Evolutionary conservation across 2,888 invertebrate species (phyloP), one percentile per base, ranked within the genome.

Genomic region (Amphiduros pacificus): DNA sequence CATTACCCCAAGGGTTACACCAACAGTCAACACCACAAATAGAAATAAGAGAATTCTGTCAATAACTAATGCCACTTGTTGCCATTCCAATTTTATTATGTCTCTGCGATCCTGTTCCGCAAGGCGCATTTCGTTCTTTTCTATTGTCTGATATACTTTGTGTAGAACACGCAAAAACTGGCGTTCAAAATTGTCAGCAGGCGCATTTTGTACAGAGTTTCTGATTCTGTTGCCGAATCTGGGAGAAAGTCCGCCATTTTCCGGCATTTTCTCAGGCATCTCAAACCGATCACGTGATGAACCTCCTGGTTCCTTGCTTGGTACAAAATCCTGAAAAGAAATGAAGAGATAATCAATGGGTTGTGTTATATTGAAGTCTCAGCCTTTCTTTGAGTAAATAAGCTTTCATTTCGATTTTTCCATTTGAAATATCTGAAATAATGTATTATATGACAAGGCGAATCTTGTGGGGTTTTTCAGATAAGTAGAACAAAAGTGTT

Each of bases 41-140:
- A 84, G 76, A 63, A 84, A 78, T 29, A 86, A 75, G 20, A 86
- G 78, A 53, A 85, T 78, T 29, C 80, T 78, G 80, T 94, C 94
- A 63, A 92, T 88, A 17, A 94, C 92, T 57, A 93, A 87, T 1
- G 93, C 92, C 64, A 58, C 58, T 63, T 80, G 80, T 65, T 81
- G 79, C 93, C 93, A 94, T 80, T 94, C 93, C 59, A 91, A 84
- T 76, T 91, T 91, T 64, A 91, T 90, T 54, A 89, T 86, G 74
- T 93, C 92, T 57, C 89, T 85, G 56, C 89, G 86, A 77, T 93
- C 92, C 78, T 90, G 90, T 72, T 92, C 91, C 0, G 88, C 87
- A 6, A 92, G 86, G 3, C 93, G 87, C 74, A 89, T 87, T 79
- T 82, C 92, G 83, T 91, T 92, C 54, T 88, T 85, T 72, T 93